Evolutionary conservation across 2,797 vertebrate genomes (phyloP).

Genomic region (Onychomys torridus): DNA sequence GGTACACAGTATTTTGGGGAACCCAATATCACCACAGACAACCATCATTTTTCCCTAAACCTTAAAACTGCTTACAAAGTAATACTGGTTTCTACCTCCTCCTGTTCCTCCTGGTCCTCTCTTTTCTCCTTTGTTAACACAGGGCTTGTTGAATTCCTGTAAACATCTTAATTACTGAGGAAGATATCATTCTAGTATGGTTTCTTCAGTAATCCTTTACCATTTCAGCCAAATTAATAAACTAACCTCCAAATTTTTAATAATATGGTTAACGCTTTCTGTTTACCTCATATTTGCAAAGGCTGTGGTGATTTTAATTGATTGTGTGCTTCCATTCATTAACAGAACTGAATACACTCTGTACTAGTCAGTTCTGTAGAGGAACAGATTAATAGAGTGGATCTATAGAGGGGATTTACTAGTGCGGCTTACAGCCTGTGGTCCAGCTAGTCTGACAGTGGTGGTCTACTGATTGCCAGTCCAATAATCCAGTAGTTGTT

Average conservation of each 20-base stretch:
- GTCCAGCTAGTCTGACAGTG: background rate
- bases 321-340: background rate
- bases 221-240: background rate
- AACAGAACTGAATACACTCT: background rate
- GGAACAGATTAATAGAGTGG: background rate
- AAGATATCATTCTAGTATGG: constrained; percentile 15
- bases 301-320: background rate
- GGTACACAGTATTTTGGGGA: too few relatives aligned
- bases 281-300: background rate
- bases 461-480: background rate
- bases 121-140: background rate
- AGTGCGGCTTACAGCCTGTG: background rate
- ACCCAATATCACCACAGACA: too few relatives aligned
- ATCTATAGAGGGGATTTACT: background rate
- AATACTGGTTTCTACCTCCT: background rate
- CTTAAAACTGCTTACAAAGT: constrained; percentile 17
- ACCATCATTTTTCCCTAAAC: background rate
- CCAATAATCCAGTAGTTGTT: background rate
- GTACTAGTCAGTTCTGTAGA: background rate
- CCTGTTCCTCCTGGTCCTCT: background rate
- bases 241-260: background rate
- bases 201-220: background rate
- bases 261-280: background rate
- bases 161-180: constrained; percentile 14
- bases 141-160: background rate